Evolutionary conservation across 2,888 invertebrate genomes (phyloP).

Genomic region (Galeopsomyia nigrocyanea): DNA sequence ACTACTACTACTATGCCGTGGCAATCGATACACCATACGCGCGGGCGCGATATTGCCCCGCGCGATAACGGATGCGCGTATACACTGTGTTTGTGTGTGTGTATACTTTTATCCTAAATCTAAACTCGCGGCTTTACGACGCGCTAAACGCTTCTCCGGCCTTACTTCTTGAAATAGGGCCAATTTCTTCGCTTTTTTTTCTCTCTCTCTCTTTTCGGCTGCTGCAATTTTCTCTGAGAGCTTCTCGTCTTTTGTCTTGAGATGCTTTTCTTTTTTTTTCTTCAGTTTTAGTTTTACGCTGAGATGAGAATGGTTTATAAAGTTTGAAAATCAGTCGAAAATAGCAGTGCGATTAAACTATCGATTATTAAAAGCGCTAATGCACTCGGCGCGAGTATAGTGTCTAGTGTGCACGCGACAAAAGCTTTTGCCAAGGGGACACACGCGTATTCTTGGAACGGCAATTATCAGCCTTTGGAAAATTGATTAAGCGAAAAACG

Average conservation of each 20-base stretch:
- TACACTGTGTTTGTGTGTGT: constrained; percentile 45
- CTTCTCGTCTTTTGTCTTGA: background rate
- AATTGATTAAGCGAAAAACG: constrained; percentile 20
- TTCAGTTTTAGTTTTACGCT: background rate
- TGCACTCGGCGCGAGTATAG: background rate
- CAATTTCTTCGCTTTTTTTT: background rate
- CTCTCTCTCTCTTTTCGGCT: background rate
- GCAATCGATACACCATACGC: constrained; percentile 65
- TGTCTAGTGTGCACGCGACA: background rate
- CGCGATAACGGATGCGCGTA: too few species aligned
- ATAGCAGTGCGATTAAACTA: background rate
- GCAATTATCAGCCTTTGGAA: constrained; percentile 8
- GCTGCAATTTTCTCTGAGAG: background rate
- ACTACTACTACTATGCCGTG: too few species aligned
- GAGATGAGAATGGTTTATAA: too few species aligned
- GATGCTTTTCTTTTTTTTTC: background rate
- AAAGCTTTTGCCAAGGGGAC: background rate
- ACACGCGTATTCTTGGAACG: constrained; percentile 34
- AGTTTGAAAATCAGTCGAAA: too few species aligned
- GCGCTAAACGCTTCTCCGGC: constrained; percentile 15
- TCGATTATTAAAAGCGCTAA: constrained; percentile 40
- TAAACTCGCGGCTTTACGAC: constrained; percentile 48
- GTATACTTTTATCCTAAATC: constrained; percentile 56
- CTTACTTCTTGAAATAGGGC: background rate
- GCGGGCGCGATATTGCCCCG: constrained; percentile 39